Percentiles rank a stretch among this genome's conserved stretches.
Evolutionary conservation across 2,797 vertebrate genomes (phyloP).

Genomic region (Crax fasciolata): DNA sequence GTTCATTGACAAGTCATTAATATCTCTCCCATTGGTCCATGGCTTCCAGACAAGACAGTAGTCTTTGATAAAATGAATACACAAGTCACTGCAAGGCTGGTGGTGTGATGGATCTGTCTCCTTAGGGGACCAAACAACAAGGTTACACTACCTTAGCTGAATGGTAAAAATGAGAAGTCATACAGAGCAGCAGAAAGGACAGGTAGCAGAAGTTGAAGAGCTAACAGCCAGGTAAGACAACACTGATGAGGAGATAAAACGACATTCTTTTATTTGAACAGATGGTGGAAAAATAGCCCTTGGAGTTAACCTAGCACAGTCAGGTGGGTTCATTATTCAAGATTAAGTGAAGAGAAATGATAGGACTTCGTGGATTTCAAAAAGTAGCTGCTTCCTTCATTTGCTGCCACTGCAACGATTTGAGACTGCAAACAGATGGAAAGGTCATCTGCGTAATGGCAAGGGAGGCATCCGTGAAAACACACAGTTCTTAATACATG

Average conservation of each 20-base stretch:
- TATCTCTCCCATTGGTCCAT: background rate
- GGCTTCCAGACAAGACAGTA: background rate
- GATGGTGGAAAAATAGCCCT: background rate
- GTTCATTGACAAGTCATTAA: background rate
- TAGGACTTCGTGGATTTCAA: background rate
- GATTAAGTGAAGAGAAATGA: background rate
- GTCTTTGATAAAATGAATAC: background rate
- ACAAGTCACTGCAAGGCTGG: background rate
- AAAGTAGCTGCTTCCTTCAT: background rate
- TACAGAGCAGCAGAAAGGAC: background rate
- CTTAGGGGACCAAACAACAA: background rate
- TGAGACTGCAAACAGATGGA: conserved; percentile 25
- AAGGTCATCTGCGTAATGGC: background rate
- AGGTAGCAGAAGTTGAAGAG: background rate
- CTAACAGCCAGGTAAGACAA: background rate
- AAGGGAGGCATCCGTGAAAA: background rate
- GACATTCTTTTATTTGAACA: background rate
- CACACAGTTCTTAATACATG: background rate
- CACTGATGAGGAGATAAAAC: background rate
- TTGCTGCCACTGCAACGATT: background rate
- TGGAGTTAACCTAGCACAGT: background rate
- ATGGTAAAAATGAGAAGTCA: background rate
- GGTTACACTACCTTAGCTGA: background rate
- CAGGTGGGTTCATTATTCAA: background rate
- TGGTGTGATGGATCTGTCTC: background rate